These are phyloP conservation scores for Nemapogon koenigi DNA, from an alignment of 2,888 invertebrate genomes.

Conservation along the genomic window DNA sequence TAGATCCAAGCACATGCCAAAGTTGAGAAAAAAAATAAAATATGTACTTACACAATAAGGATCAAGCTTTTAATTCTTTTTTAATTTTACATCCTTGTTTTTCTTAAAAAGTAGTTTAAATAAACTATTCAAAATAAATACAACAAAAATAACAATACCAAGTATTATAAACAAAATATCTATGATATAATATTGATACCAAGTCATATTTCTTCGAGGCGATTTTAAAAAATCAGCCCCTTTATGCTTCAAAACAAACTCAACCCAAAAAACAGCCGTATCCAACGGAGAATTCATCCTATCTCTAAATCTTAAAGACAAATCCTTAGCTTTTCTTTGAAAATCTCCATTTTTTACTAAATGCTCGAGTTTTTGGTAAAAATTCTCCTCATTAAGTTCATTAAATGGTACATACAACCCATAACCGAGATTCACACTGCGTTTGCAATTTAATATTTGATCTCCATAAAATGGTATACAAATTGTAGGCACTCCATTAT, in stretches of 20 bases:
- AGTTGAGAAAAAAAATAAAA: no score
- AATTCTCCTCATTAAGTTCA: slow-evolving; percentile 25
- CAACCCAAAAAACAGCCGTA: slow-evolving; percentile 44
- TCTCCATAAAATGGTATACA: slow-evolving; percentile 49
- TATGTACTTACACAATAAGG: not conserved
- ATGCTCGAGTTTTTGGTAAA: slow-evolving; percentile 26
- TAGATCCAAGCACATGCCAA: no score
- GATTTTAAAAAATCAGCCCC: slow-evolving; percentile 37
- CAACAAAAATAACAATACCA: not conserved
- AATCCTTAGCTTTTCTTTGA: slow-evolving; percentile 26
- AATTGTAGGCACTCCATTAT: slow-evolving; percentile 40
- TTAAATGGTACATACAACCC: slow-evolving; percentile 32
- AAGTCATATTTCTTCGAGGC: slow-evolving; percentile 30
- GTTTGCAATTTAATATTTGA: slow-evolving; percentile 37
- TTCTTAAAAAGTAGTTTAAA: not conserved
- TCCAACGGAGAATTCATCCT: slow-evolving; percentile 31
- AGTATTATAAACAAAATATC: slow-evolving; percentile 23
- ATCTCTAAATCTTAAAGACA: slow-evolving; percentile 36
- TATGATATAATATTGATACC: slow-evolving; percentile 38
- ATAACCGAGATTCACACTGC: slow-evolving; percentile 23
- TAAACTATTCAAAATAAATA: not conserved
- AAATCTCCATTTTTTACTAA: slow-evolving; percentile 29
- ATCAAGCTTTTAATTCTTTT: not conserved
- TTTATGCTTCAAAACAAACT: slow-evolving; percentile 39
- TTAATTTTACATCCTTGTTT: not conserved